A percentile compares a stretch with the other conserved stretches of the same genome.
Evolutionary conservation across 2,888 invertebrate genomes (phyloP).

Genomic region (Acanthosepion esculentum): DNA sequence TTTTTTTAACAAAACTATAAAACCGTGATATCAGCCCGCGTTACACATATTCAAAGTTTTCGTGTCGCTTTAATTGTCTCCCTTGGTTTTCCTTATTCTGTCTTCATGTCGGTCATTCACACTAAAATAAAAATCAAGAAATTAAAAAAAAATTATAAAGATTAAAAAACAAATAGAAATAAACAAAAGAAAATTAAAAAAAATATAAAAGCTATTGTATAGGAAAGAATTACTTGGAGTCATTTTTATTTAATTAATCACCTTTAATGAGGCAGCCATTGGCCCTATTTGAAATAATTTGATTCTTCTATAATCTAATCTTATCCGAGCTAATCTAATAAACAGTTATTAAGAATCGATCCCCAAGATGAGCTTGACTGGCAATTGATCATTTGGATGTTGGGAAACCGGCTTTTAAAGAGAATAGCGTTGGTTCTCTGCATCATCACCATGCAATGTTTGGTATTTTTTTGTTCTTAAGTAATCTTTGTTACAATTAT

Average conservation of each 20-base stretch:
- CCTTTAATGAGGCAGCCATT: neutral
- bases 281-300: neutral
- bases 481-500: no score
- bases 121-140: no score
- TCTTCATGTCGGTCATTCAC: no score
- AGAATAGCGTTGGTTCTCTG: neutral
- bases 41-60: no score
- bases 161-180: no score
- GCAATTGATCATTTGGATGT: neutral
- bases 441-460: no score
- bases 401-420: neutral
- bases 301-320: neutral
- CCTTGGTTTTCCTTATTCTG: no score
- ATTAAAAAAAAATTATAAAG: no score
- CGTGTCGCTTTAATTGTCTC: no score
- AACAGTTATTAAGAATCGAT: neutral
- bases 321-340: neutral
- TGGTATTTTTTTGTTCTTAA: no score
- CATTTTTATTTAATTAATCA: neutral
- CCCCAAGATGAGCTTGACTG: neutral
- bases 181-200: neutral
- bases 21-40: no score
- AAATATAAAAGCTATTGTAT: neutral
- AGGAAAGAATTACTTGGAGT: neutral
- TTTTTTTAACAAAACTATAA: no score